Conservation (phyloP, 2,113 vertebrate genomes). For the Menura novaehollandiae region DNA sequence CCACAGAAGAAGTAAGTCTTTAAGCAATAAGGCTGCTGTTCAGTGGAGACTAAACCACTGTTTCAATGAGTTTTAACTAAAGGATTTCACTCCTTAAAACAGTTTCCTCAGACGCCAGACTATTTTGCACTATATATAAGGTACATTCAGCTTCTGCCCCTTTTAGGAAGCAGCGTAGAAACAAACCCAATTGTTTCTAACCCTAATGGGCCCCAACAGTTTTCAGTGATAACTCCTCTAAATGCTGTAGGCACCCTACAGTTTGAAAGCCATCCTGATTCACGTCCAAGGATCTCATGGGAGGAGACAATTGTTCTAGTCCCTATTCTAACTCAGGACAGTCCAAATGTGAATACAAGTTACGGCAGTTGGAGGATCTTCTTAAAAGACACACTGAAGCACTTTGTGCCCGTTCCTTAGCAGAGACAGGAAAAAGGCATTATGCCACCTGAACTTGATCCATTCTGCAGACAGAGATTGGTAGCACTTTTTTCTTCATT, state of each 20-base stretch:
- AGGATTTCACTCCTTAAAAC: neutral
- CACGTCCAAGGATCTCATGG: neutral
- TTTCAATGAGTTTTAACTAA: neutral
- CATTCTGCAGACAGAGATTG: neutral
- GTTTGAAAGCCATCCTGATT: neutral
- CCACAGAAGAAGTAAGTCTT: neutral
- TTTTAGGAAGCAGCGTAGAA: neutral
- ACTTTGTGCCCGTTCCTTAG: neutral
- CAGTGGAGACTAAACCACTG: neutral
- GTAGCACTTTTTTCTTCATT: neutral
- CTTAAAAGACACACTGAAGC: neutral
- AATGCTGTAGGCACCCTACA: neutral
- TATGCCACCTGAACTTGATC: neutral
- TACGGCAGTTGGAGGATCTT: neutral
- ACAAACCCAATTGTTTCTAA: neutral
- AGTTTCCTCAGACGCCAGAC: neutral
- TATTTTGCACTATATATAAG: neutral
- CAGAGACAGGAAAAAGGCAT: neutral
- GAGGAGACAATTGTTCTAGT: neutral
- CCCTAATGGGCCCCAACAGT: neutral
- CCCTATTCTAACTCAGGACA: neutral
- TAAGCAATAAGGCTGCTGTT: neutral
- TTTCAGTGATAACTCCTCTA: neutral
- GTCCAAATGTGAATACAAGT: neutral
- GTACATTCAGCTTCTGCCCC: neutral